phyloP scores from a whole-genome alignment of 2,113 vertebrate genomes.

The Bostrychus sinensis region DNA sequence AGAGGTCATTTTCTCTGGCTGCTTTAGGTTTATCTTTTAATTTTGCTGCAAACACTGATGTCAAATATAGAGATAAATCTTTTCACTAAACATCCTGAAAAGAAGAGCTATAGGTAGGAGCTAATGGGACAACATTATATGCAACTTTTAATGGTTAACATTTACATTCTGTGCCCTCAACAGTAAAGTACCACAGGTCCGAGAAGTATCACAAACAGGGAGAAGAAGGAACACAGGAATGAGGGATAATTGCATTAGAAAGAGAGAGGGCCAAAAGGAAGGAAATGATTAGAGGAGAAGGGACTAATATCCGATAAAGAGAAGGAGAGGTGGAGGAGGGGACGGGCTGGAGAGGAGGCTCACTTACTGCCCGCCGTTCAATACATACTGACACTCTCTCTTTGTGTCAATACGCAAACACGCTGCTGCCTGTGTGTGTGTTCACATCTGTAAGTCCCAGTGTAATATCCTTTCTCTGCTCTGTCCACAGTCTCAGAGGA shows the following conservation, averaged over 20 bases:
- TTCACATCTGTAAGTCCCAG: conserved; percentile 54
- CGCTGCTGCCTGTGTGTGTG: conserved; percentile 27
- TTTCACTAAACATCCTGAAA: conserved; percentile 9
- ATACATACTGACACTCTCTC: conserved; percentile 77
- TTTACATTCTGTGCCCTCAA: conserved; percentile 23
- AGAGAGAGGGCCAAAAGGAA: conserved; percentile 79
- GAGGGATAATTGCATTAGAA: conserved; percentile 81
- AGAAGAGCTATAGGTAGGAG: conserved; percentile 54
- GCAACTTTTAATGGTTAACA: conserved; percentile 20
- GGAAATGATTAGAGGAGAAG: conserved; percentile 82
- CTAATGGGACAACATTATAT: conserved; percentile 61
- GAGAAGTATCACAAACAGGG: conserved; percentile 43
- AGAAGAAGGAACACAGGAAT: conserved; percentile 64
- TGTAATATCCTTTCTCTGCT: conserved; percentile 26
- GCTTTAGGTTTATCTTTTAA: too few species aligned
- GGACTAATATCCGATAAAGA: conserved; percentile 80
- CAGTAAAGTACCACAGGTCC: conserved; percentile 15
- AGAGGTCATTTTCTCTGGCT: neutral
- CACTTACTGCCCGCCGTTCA: conserved; percentile 74
- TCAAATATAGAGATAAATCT: conserved; percentile 68
- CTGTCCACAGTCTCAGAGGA: conserved; percentile 30
- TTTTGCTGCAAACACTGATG: conserved; percentile 44
- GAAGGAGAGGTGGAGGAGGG: conserved; percentile 62
- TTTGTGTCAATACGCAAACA: conserved; percentile 71
- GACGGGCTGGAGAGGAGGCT: conserved; percentile 59